phyloP scores from a whole-genome alignment of 2,888 invertebrate genomes.

The Gisinianus flammeolus region DNA sequence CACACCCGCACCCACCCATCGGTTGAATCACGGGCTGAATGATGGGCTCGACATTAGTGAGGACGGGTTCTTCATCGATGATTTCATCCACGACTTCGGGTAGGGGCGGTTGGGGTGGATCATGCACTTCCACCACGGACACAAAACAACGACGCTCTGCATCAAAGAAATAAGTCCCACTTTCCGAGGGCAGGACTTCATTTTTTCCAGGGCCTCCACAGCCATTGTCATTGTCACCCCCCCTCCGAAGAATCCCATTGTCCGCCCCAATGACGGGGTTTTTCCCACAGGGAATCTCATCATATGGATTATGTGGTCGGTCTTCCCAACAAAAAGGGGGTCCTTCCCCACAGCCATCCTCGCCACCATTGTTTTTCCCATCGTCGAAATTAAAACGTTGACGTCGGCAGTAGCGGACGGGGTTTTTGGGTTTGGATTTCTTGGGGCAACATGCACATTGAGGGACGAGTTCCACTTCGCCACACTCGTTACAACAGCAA shows the following conservation, averaged over 20 bases:
- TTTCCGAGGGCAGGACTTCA: constrained; percentile 42
- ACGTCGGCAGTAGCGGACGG: constrained; percentile 52
- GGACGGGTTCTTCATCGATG: constrained; percentile 36
- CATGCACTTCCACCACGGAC: constrained; percentile 11
- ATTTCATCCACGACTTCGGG: constrained; percentile 37
- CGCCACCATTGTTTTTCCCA: constrained; percentile 31
- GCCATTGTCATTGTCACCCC: neutral
- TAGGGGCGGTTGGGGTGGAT: neutral
- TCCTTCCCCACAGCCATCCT: constrained; percentile 35
- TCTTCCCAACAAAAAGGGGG: constrained; percentile 46
- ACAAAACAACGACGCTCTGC: constrained; percentile 25
- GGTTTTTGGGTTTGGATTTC: constrained; percentile 36
- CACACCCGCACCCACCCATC: constrained; percentile 16
- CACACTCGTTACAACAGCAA: constrained; percentile 45
- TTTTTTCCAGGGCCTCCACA: neutral
- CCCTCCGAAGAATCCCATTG: neutral
- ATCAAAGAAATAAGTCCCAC: constrained; percentile 53
- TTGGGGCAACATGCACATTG: constrained; percentile 27
- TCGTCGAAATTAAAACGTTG: constrained; percentile 55
- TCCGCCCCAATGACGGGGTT: constrained; percentile 24
- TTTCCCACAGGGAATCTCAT: constrained; percentile 55
- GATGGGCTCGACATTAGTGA: constrained; percentile 30
- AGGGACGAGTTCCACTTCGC: constrained; percentile 45
- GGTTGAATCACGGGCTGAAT: constrained; percentile 41
- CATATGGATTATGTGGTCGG: constrained; percentile 47